Conservation (phyloP, 2,113 vertebrate species). For the Cebidichthys violaceus region DNA sequence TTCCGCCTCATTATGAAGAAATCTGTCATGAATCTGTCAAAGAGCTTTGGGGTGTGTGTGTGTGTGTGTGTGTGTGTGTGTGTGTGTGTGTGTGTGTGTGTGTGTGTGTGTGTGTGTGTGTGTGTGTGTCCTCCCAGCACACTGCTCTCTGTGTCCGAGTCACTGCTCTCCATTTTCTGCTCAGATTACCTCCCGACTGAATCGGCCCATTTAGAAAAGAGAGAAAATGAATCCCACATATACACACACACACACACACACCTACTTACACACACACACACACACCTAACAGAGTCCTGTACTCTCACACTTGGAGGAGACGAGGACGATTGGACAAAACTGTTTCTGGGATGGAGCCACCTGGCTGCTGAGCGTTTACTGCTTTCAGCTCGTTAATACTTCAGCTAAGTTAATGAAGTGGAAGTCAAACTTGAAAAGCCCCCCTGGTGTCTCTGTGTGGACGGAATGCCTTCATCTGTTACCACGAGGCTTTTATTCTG, state of each 20-base stretch:
- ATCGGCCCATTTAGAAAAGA: constrained; percentile 53
- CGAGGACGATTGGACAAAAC: too few species aligned
- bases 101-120: neutral
- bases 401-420: neutral
- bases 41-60: too few species aligned
- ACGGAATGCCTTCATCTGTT: too few species aligned
- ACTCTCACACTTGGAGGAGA: neutral
- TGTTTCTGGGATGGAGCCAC: constrained; percentile 16
- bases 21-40: too few species aligned
- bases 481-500: too few species aligned
- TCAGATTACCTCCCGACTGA: constrained; percentile 69
- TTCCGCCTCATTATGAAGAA: too few species aligned
- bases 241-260: neutral
- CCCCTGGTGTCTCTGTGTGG: too few species aligned
- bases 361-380: constrained; percentile 43
- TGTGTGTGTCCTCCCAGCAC: constrained; percentile 33
- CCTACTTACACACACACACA: neutral
- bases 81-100: neutral
- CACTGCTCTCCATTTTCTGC: constrained; percentile 61
- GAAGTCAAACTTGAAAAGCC: too few species aligned
- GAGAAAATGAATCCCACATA: constrained; percentile 60
- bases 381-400: neutral
- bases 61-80: too few species aligned
- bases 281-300: too few species aligned
- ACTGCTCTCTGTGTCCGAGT: constrained; percentile 61